Evolutionary conservation across 2,888 invertebrate genomes (phyloP).

Genomic region (Mythimna albipuncta): DNA sequence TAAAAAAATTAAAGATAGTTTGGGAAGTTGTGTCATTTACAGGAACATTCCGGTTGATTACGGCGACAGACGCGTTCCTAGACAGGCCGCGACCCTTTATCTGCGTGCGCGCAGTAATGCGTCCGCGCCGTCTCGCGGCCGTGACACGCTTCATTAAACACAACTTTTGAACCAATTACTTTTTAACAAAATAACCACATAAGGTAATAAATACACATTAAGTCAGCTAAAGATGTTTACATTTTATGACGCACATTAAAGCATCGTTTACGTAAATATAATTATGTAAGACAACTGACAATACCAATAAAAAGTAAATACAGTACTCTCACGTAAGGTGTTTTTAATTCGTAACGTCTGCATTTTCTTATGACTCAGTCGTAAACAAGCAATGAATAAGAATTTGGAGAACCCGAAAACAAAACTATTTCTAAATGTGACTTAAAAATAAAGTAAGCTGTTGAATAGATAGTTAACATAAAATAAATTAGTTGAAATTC

Average conservation of each 20-base stretch:
- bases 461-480: conserved; percentile 55
- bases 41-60: conserved; percentile 51
- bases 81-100: conserved; percentile 81
- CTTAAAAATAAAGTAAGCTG: conserved; percentile 39
- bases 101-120: conserved; percentile 58
- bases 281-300: conserved; percentile 39
- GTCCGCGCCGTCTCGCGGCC: conserved; percentile 71
- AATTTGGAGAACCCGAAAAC: conserved; percentile 59
- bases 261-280: conserved; percentile 34
- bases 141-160: conserved; percentile 70
- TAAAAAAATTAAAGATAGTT: conserved; percentile 27
- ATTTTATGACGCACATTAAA: conserved; percentile 39
- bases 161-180: conserved; percentile 42
- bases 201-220: conserved; percentile 19
- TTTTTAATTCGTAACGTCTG: conserved; percentile 36
- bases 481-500: conserved; percentile 63
- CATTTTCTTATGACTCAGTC: conserved; percentile 44
- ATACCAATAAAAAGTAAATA: conserved; percentile 13
- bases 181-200: conserved; percentile 16
- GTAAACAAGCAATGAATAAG: conserved; percentile 40
- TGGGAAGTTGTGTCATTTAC: conserved; percentile 52
- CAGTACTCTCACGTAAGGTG: conserved; percentile 20
- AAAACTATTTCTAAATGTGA: conserved; percentile 54
- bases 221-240: conserved; percentile 26
- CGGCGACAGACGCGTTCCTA: conserved; percentile 70